Base-by-base conservation (phyloP, 2,888 invertebrate genomes). In the Eristalinus aeneus region DNA sequence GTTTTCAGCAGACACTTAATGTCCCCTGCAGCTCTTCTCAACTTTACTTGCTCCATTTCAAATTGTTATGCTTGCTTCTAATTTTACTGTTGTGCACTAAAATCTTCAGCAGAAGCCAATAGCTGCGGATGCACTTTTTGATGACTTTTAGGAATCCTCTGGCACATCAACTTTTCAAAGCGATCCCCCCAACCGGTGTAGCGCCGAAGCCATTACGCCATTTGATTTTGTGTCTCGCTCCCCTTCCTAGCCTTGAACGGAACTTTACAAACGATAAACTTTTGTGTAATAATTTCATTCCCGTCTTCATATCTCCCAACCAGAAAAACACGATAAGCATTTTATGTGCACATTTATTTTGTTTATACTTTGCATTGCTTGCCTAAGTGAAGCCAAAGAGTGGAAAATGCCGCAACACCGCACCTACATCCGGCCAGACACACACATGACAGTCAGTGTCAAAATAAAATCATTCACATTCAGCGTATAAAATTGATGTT, bases 281-380 rank as follows among this genome's bases (percentile, higher is more conserved):
- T 23, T 12, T 23, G 16, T 46, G 46, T 16, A 39, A 56, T 56
- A 56, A 22, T 56, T 56, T 27, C 56, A 23, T 22, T 56, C 56
- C 56, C 12, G 56, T 56, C 56, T 56, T 56, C 10, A 56, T 56
- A 56, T 56, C 23, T 63, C 36, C 11, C 20, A 12, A 4, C n/a
- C 54, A 31, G 16, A 36, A 75, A 54, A 69, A 61, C 31, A 69
- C 20, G 74, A 74, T 80, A 68, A 68, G 67, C 56, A 64, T 74
- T 73, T 74, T 69, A 74, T 79, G 60, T 31, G 10, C 64, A 72
- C 60, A 73, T 73, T 79, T 79, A 79, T 80, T 74, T 74, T 56
- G 20, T 36, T 56, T 63, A 74, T 68, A 74, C 31, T 68, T 68
- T 32, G 56, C 68, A 73, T 74, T 74, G 31, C 46, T 23, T 56